A percentile compares a stretch with the other conserved stretches of the same genome.
phyloP scores from a whole-genome alignment of 2,888 invertebrate species.

The Ptilodon capucinus region DNA sequence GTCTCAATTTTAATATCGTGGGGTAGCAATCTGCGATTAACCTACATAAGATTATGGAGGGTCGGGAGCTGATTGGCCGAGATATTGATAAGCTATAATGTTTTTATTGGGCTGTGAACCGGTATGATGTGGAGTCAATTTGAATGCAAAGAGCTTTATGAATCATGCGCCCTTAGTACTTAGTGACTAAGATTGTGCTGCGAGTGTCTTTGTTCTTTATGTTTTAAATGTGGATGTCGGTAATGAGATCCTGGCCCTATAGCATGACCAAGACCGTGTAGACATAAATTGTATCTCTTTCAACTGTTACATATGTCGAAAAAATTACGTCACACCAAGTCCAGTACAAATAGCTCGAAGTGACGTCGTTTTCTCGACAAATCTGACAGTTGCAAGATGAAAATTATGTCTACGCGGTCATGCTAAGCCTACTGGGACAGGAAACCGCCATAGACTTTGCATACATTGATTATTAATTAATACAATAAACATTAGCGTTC shows the following conservation, averaged over 20 bases:
- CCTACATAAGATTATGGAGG: conserved; percentile 24
- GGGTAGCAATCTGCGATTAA: conserved; percentile 18
- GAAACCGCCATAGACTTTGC: too few species aligned
- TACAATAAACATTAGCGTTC: too few species aligned
- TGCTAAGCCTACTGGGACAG: too few species aligned
- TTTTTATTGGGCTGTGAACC: not conserved
- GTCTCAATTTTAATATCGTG: conserved; percentile 10
- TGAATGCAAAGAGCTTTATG: conserved; percentile 5
- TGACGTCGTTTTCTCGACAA: too few species aligned
- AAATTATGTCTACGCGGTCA: too few species aligned
- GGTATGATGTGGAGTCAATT: not conserved
- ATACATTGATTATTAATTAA: too few species aligned
- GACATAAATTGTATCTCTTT: not conserved
- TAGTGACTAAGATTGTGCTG: not conserved
- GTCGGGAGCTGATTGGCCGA: conserved; percentile 13
- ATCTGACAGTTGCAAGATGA: too few species aligned
- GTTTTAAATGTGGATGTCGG: not conserved
- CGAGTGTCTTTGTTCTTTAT: not conserved
- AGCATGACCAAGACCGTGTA: too few species aligned
- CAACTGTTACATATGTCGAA: not conserved
- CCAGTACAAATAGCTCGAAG: too few species aligned
- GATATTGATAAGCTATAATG: conserved; percentile 1
- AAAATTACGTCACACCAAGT: too few species aligned
- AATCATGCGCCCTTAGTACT: conserved; percentile 21
- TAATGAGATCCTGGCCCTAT: not conserved